Conservation (phyloP, 2,797 vertebrate species). For the Propithecus perrieri region DNA sequence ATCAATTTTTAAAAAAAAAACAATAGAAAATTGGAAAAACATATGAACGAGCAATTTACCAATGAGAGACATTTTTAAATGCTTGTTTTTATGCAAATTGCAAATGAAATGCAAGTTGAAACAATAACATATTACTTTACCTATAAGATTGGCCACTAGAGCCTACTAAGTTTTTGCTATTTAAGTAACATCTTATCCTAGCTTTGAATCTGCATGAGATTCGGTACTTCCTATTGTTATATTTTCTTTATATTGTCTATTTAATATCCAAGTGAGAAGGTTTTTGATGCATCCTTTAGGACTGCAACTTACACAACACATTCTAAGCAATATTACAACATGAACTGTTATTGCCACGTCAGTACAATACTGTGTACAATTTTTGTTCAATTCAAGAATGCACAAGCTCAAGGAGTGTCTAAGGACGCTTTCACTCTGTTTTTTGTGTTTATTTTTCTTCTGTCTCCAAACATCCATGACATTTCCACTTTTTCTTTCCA, state of each 20-base stretch:
- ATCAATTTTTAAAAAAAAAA: not conserved
- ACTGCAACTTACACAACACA: not conserved
- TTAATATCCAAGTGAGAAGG: not conserved
- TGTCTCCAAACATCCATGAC: not conserved
- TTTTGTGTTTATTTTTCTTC: constrained; percentile 48
- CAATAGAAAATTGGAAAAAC: not conserved
- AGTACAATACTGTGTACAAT: not conserved
- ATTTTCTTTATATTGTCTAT: not conserved
- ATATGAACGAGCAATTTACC: not conserved
- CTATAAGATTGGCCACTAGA: not conserved
- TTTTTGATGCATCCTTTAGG: not conserved
- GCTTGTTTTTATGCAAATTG: not conserved
- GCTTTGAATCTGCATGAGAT: not conserved
- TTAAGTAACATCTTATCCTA: not conserved
- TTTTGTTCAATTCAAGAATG: constrained; percentile 28
- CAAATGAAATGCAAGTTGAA: not conserved
- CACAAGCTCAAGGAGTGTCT: constrained; percentile 62
- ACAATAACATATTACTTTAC: not conserved
- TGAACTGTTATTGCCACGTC: not conserved
- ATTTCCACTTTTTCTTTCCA: constrained; percentile 42
- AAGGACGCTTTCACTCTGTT: constrained; percentile 58
- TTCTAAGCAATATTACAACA: not conserved
- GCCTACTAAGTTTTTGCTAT: not conserved
- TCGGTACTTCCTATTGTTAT: not conserved
- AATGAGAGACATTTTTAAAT: not conserved